phyloP scores from a whole-genome alignment of 1,140 invertebrate species.

The Ceratina australensis region DNA sequence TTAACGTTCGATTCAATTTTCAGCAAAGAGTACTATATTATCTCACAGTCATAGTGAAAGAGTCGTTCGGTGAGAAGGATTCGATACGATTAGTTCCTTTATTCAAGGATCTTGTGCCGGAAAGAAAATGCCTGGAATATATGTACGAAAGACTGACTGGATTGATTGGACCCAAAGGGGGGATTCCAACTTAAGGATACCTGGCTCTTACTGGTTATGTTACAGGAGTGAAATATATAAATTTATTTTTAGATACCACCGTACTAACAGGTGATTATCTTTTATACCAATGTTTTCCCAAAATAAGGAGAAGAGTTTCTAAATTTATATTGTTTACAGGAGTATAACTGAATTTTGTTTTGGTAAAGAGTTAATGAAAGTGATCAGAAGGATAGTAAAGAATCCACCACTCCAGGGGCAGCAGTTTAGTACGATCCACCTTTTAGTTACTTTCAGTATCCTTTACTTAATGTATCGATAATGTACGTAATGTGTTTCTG shows the following conservation, averaged over 20 bases:
- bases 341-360: constrained; percentile 67
- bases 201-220: constrained; percentile 77
- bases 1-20: constrained; percentile 36
- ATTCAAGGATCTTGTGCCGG: constrained; percentile 74
- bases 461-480: constrained; percentile 63
- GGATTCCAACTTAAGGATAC: constrained; percentile 71
- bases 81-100: constrained; percentile 72
- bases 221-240: constrained; percentile 77
- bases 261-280: constrained; percentile 66
- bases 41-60: constrained; percentile 72
- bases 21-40: constrained; percentile 76
- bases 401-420: constrained; percentile 72
- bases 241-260: constrained; percentile 76
- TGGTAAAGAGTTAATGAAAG: constrained; percentile 75
- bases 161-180: constrained; percentile 71
- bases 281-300: background rate
- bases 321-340: constrained; percentile 45
- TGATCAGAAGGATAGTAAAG: constrained; percentile 76
- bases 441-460: constrained; percentile 76
- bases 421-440: constrained; percentile 74
- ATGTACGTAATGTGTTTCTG: too few species aligned
- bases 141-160: constrained; percentile 75
- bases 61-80: constrained; percentile 65
- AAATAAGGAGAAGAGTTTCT: background rate
- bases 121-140: constrained; percentile 79